phyloP scores from a whole-genome alignment of 2,888 invertebrate genomes.

The Epistrophella euchroma region DNA sequence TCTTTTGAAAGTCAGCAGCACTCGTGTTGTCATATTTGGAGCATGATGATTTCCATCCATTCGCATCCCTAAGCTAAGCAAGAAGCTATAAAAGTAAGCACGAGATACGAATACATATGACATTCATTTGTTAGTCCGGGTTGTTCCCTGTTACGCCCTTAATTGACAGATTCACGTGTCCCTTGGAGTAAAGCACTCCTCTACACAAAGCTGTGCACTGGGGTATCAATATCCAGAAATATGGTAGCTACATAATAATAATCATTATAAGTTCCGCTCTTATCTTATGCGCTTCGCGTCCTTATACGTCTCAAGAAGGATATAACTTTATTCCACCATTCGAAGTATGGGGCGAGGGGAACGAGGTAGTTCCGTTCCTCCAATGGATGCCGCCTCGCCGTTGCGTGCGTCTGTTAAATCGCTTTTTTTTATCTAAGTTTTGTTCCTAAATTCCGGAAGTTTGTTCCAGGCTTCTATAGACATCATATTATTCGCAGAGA shows the following conservation, averaged over 20 bases:
- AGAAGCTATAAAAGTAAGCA: slow-evolving; percentile 10
- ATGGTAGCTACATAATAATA: slow-evolving; percentile 60
- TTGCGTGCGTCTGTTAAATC: not conserved
- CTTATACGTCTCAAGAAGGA: slow-evolving; percentile 28
- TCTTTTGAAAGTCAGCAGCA: slow-evolving; percentile 27
- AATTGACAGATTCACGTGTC: slow-evolving; percentile 69
- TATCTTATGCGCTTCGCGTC: slow-evolving; percentile 27
- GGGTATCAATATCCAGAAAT: slow-evolving; percentile 47
- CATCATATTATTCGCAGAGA: slow-evolving; percentile 40
- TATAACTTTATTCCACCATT: slow-evolving; percentile 38
- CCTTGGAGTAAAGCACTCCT: slow-evolving; percentile 32
- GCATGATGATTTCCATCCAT: slow-evolving; percentile 23
- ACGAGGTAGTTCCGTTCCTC: not conserved
- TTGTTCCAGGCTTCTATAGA: slow-evolving; percentile 22
- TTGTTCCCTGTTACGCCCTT: slow-evolving; percentile 39
- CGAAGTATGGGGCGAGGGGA: not conserved
- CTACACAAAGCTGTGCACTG: slow-evolving; percentile 23
- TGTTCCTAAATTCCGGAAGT: slow-evolving; percentile 49
- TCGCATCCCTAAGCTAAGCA: slow-evolving; percentile 2
- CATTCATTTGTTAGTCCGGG: slow-evolving; percentile 43
- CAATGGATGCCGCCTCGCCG: not conserved
- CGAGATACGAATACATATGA: slow-evolving; percentile 17
- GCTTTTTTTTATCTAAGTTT: slow-evolving; percentile 18
- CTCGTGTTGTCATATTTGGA: slow-evolving; percentile 13
- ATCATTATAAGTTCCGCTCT: slow-evolving; percentile 58